Conservation (phyloP, 2,113 vertebrate genomes). For the Canis aureus region DNA sequence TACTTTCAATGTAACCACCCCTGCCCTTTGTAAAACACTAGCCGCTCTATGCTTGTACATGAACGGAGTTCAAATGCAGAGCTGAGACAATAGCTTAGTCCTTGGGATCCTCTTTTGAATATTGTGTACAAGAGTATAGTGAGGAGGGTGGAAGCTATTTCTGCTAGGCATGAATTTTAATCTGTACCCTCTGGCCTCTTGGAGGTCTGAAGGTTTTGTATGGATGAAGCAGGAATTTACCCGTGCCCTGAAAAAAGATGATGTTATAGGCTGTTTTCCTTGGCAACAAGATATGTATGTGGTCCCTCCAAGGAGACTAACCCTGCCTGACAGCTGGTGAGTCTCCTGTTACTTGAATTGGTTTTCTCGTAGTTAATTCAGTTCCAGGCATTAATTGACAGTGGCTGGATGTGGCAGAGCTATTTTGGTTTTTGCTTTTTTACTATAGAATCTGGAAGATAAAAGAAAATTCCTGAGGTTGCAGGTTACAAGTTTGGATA, state of each 20-base stretch:
- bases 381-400: constrained; percentile 74
- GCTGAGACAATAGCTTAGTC: constrained; percentile 70
- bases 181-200: constrained; percentile 73
- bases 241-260: constrained; percentile 59
- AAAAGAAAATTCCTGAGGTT: constrained; percentile 70
- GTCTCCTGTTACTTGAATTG: constrained; percentile 57
- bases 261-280: constrained; percentile 71
- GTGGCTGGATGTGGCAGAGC: constrained; percentile 48
- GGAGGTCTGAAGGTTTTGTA: constrained; percentile 75
- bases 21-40: constrained; percentile 64
- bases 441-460: constrained; percentile 53
- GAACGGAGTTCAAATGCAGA: constrained; percentile 65
- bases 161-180: constrained; percentile 80
- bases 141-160: constrained; percentile 45
- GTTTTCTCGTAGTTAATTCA: constrained; percentile 74
- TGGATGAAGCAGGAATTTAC: constrained; percentile 69
- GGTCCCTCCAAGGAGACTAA: constrained; percentile 69
- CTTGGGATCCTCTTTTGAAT: constrained; percentile 78
- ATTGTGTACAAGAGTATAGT: background rate
- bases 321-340: constrained; percentile 66
- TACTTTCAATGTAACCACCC: constrained; percentile 55
- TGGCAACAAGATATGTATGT: constrained; percentile 56
- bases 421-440: constrained; percentile 52
- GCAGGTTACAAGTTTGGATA: constrained; percentile 57
- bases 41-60: constrained; percentile 44